Evolutionary conservation across 1,140 invertebrate genomes (phyloP), one percentile per base, ranked within the genome.

Genomic region (Euura saliciscinereae): DNA sequence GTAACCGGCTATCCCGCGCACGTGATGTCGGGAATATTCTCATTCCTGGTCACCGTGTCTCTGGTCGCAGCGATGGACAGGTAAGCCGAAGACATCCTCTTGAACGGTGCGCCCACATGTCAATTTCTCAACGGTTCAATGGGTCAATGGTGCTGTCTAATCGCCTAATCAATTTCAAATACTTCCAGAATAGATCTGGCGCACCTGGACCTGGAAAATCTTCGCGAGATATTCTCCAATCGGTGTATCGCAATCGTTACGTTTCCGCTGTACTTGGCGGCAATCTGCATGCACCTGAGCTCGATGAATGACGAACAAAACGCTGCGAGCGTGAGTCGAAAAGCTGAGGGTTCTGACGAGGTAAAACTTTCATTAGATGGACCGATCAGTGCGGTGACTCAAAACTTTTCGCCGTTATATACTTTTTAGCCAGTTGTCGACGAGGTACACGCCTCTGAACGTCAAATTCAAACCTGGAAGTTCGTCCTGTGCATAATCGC

Each of bases 171-270:
- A 70, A 10, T 73, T 45, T n/a, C 67, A 65, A 74, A 69, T 65
- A 65, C 68, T 45, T 46, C 28, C 10, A 88, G 86, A 70, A 86
- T 84, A 74, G 85, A 87, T 72, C 45, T 87, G 7, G 83, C 80
- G 44, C 80, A 81, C 65, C 64, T 86, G 3, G 77, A 83, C 69
- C 64, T 76, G 45, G 76, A 84, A 8, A 82, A 85, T 64, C 72
- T 84, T 0, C 77, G 79, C 6, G 77, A 84, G 71, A 83, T 87
- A 64, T 85, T 81, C 65, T 70, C 28, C 5, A 76, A 83, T 44
- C 74, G 84, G 70, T 78, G 78, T 6, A 81, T 76, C 74, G 79
- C 85, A 0, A 73, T 82, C 6, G 66, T 83, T 28, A 78, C 82
- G 0, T 73, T 87, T 73, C 81, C 82, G 6, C 71, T 87, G 8